A percentile compares a stretch with the other conserved stretches of the same genome.
These are phyloP conservation scores for Polylopha cassiicola DNA, from an alignment of 2,888 invertebrate species.

Conservation along the genomic window DNA sequence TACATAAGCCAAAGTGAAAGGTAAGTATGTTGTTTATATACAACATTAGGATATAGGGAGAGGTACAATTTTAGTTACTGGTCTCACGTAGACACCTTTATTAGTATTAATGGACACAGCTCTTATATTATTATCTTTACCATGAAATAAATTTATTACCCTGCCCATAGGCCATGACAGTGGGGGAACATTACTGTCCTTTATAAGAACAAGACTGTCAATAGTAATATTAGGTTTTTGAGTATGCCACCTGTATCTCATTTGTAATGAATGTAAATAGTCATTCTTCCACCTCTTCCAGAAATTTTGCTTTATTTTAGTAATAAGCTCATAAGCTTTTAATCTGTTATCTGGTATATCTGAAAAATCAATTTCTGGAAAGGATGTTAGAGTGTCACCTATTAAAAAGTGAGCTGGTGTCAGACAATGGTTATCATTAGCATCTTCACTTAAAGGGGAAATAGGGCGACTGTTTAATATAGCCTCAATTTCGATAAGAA, in stretches of 20 bases:
- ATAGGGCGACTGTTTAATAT: conserved; percentile 24
- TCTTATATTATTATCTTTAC: background rate
- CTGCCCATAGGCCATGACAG: background rate
- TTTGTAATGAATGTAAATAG: conserved; percentile 13
- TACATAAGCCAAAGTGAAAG: no score
- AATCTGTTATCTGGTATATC: conserved; percentile 2
- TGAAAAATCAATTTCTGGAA: background rate
- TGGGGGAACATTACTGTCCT: background rate
- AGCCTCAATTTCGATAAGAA: conserved; percentile 24
- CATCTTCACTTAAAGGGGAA: conserved; percentile 21
- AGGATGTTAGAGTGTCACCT: conserved; percentile 1
- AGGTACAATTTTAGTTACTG: background rate
- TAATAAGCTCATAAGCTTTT: conserved; percentile 3
- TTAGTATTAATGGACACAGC: background rate
- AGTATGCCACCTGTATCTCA: conserved; percentile 16
- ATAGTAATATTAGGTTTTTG: conserved; percentile 7
- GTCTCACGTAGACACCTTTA: background rate
- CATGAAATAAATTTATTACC: background rate
- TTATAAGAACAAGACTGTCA: background rate
- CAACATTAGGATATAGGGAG: background rate
- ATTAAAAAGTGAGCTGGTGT: conserved; percentile 23
- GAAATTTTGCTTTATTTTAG: conserved; percentile 12
- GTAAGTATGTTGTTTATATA: no score
- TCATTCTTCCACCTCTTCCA: conserved; percentile 22
- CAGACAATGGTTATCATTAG: conserved; percentile 19